Evolutionary conservation across 2,113 vertebrate genomes (phyloP), one percentile per base, ranked within the genome.

Genomic region (Vanacampus margaritifer): DNA sequence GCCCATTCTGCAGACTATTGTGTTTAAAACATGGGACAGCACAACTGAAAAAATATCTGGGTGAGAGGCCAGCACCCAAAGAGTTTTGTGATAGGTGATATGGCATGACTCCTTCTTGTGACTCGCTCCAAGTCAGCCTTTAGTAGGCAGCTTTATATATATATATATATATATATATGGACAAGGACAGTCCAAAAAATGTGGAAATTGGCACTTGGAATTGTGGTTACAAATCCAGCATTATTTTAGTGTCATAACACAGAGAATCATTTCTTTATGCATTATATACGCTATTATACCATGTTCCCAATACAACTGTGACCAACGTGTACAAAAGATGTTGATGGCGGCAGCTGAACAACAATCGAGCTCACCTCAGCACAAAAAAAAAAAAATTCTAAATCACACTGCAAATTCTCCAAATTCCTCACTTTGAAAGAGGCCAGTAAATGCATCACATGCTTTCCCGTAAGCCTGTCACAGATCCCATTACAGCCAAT

Each of bases 401-500:
- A 24, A 62, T 3, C 45, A 64, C 66, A 41, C 45, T 39, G 56
- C 16, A 61, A 65, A n/a, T 48, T n/a, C 24, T 58, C 61, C 21
- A 57, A 67, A 28, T 36, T n/a, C 19, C 28, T 60, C 9, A 39
- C 21, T 14, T 13, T 50, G 16, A 11, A 46, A 50, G 19, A 46
- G 17, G 9, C 24, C 63, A 50, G 36, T 63, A 45, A 64, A 23
- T 1, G 3, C 2, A 19, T 5, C 35, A 39, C 13, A 43, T 16
- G 10, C 14, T 23, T 2, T 50, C 4, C 48, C 54, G 12, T 39
- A 59, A n/a, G 12, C 13, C 21, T 16, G 21, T 16, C 2, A 37
- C 32, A 19, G 1, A 6, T 10, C 56, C 17, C 28, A 19, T 9
- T 17, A 39, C 19, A 16, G 35, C 21, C 51, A 50, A 57, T 50